Percentiles rank a stretch among this genome's conserved stretches.
Evolutionary conservation across 2,888 invertebrate species (phyloP).

Genomic region (Epirrhoe tristata): DNA sequence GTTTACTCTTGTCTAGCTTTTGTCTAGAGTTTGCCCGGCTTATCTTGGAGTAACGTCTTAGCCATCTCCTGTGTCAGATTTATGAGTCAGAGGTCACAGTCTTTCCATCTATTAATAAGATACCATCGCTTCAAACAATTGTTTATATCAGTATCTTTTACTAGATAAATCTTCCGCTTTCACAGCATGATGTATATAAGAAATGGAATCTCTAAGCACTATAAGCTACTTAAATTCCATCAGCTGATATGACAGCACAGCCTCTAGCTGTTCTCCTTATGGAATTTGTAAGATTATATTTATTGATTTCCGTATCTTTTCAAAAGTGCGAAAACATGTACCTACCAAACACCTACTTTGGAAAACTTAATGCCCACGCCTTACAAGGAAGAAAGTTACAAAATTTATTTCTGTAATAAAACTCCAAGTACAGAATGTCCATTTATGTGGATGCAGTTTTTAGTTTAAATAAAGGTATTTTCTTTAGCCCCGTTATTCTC

Average conservation of each 20-base stretch:
- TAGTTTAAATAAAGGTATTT: constrained; percentile 5
- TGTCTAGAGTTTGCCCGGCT: constrained; percentile 21
- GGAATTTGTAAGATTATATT: neutral
- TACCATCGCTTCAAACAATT: constrained; percentile 49
- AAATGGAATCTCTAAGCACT: neutral
- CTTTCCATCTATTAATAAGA: constrained; percentile 60
- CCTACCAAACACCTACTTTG: neutral
- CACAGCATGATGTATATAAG: neutral
- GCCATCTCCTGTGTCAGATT: constrained; percentile 29
- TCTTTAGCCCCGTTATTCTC: constrained; percentile 6
- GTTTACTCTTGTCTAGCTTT: constrained; percentile 6
- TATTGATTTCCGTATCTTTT: neutral
- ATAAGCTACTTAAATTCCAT: no score
- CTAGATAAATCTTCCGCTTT: constrained; percentile 1
- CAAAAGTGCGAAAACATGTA: neutral
- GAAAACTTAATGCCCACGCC: neutral
- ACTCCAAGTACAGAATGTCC: neutral
- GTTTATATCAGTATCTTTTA: constrained; percentile 43
- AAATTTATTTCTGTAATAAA: neutral
- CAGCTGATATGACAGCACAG: no score
- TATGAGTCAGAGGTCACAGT: constrained; percentile 50
- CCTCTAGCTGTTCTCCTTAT: neutral
- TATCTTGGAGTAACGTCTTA: constrained; percentile 43
- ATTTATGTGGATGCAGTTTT: neutral
- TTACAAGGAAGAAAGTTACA: neutral